Conservation (phyloP, 2,888 invertebrate species). For the Elgonia sp. region DNA sequence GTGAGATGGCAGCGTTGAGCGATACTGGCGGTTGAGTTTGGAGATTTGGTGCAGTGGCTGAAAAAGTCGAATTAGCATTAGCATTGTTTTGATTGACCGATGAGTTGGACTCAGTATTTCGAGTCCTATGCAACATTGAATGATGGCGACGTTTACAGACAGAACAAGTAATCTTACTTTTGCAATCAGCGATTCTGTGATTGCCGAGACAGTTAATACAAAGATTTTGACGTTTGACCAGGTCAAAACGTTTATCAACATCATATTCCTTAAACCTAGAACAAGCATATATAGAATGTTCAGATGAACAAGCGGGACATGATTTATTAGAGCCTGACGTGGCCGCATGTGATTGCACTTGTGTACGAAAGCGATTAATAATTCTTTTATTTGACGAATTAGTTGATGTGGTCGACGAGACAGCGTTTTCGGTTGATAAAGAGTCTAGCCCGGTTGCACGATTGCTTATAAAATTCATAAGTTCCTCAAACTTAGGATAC, state of each 20-base stretch:
- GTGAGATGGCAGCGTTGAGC: not conserved
- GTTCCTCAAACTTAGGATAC: too few relatives aligned
- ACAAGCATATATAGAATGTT: constrained; percentile 19
- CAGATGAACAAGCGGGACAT: constrained; percentile 24
- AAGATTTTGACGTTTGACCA: not conserved
- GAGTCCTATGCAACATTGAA: not conserved
- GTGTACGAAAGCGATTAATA: not conserved
- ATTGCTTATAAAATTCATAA: too few relatives aligned
- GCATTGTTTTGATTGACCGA: too few relatives aligned
- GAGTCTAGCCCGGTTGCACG: not conserved
- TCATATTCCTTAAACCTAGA: not conserved
- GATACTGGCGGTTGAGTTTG: not conserved
- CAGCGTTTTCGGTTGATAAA: not conserved
- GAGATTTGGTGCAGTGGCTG: not conserved
- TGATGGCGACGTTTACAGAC: not conserved
- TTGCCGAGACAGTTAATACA: too few relatives aligned
- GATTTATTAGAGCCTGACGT: not conserved
- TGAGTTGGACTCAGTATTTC: not conserved
- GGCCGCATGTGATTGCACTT: constrained; percentile 27
- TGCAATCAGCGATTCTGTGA: too few relatives aligned
- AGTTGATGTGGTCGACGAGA: too few relatives aligned
- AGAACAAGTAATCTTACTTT: too few relatives aligned
- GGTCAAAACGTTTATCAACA: constrained; percentile 14
- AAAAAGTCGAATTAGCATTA: not conserved
- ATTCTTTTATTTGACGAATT: too few relatives aligned